Base-by-base conservation (phyloP, 2,888 invertebrate species). In the Yponomeuta plumbellus region DNA sequence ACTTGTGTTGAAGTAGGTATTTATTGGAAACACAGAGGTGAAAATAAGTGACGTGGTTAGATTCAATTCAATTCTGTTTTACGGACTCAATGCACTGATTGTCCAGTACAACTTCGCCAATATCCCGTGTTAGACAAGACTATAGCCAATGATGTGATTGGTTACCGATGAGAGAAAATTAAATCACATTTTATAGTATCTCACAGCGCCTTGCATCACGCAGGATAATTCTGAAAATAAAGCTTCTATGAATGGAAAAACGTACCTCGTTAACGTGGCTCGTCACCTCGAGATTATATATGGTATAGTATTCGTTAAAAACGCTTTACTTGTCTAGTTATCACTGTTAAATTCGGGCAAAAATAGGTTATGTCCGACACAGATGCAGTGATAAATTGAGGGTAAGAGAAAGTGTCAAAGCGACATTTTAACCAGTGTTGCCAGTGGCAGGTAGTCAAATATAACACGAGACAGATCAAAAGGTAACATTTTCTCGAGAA, bases 321-420 rank as follows among this genome's bases (percentile, higher is more conserved):
- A 59, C 11, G 21, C 11, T 20, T 20, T 59, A 59, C 22, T 59
- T 59, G 21, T 22, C 59, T 20, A 20, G 21, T 20, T 59, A 59
- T 22, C 13, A 23, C 58, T 58, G 66, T 44, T 57, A 66, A 64
- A 61, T 64, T 34, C 61, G 10, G 26, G n/a, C 11, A 11, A 62
- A 67, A 67, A 66, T 70, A 70, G 70, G 70, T 71, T 71, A 71
- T 69, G 68, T 61, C 56, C 44, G 66, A 69, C 69, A 71, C 68
- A 44, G 66, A 69, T 70, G 70, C 68, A 44, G 64, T 40, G 66
- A 61, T 1, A 20, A 26, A 23, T 23, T 26, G 13, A 57, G 61
- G 63, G 67, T 68, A 64, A 65, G 20, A 11, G 44, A 44, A 44
- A 11, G n/a, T 17, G 44, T 58, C 58, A 58, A 58, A 58, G 10